Base-by-base conservation (phyloP, 2,113 vertebrate genomes). In the Bufo gargarizans region DNA sequence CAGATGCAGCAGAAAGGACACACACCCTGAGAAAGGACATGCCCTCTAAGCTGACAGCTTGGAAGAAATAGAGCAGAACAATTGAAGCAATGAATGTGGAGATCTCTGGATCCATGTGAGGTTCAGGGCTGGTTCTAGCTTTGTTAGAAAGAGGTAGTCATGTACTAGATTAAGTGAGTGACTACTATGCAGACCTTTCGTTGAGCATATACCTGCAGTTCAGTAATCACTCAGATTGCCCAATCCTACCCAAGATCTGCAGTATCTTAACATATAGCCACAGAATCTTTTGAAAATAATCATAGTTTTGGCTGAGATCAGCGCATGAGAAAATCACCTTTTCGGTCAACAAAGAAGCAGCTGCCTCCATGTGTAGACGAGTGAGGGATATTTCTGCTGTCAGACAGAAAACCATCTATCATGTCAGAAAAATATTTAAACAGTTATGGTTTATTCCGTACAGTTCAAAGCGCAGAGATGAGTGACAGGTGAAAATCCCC, bases 291-390 rank as follows among this genome's bases (percentile, higher is more conserved):
- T 71, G 49, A 14, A 9, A n/a, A 86, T 81, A 53, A n/a, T 55
- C 43, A 56, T 58, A 84, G 82, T 55, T 69, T 33, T 71, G 55
- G 82, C 49, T 55, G 49, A 87, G 50, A 72, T 53, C 86, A 22
- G 86, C 5, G 77, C 86, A 87, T 87, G 86, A 81, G 45, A 87
- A 87, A 87, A 81, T 87, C 86, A 81, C 77, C 53, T 72, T 87
- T 87, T 81, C 5, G 63, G 50, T 55, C 49, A 71, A 56, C 77
- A 58, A 17, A 84, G 63, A 11, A 72, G 50, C 77, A 87, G 86
- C 86, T 87, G 86, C 77, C 6, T 58, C 22, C 50, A 87, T 56
- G 63, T 87, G 77, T 87, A 81, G 71, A n/a, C 71, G 86, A 87
- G 47, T 55, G 85, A 79, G 43, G 33, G 71, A n/a, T 80, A 87